Evolutionary conservation across 1,140 invertebrate species (phyloP), one percentile per base, ranked within the genome.

Genomic region (Pseudobourletiella spinata): DNA sequence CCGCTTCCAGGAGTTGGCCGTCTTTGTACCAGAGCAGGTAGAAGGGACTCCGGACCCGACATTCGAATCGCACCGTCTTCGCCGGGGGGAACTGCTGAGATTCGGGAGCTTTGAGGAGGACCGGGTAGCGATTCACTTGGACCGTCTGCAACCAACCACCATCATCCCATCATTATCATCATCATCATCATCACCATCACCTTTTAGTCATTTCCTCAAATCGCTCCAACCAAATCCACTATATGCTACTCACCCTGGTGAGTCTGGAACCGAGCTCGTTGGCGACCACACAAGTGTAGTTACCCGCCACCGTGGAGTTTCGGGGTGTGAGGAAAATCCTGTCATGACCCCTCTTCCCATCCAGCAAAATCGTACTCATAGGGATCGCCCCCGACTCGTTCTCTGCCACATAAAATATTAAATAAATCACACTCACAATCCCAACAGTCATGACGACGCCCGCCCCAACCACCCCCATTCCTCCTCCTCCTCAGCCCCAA

Each of bases 1-100:
- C 65, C 30, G 64, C 63, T 39, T 64, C 57, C 54, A 69, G 43
- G 25, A 64, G 30, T 56, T 69, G 55, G 43, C 68, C 68, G 61
- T 69, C 62, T 65, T 69, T 69, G 59, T 65, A 65, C 68, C 68
- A 69, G 18, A 66, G 11, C 3, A 66, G 29, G 26, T 61, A 59
- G 44, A 60, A 66, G 22, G 60, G 32, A 18, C 46, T 30, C 26
- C 56, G 56, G 24, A 52, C 6, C 4, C 3, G 26, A 16, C 22
- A 44, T 2, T 25, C 14, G 15, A 57, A 57, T 14, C n/a, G 2
- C 16, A 4, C n/a, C 29, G 61, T 59, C 60, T 66, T 62, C 48
- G 60, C 60, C 26, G 52, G 54, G 25, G 56, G 61, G 18, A 57
- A 60, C n/a, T 67, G 22, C 32, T 56, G 52, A n/a, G 61, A 60